Base-by-base conservation (phyloP, 2,888 invertebrate genomes). In the Drosophila glabriapex region DNA sequence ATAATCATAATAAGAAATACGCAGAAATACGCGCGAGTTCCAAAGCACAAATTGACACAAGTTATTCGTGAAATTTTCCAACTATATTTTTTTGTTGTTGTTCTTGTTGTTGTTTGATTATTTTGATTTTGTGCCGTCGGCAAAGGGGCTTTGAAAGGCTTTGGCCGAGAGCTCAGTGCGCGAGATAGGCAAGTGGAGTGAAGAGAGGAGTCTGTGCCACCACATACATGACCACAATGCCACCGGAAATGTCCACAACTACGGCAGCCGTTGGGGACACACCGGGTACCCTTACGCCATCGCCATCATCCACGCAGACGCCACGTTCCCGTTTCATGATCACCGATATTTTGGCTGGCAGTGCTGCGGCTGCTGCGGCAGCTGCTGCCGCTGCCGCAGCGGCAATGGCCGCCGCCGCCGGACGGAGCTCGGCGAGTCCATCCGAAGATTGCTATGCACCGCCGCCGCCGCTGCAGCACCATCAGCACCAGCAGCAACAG, bases 261-360 rank as follows among this genome's bases (percentile, higher is more conserved):
- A 88, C 90, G 77, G 85, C 89, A 77, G 87, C 91, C 82, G 90
- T 91, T 72, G 90, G 88, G 75, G 79, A 82, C 78, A 83, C 89
- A 69, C 82, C 90, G 79, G 79, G 79, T 68, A 82, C 80, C 65
- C 85, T 85, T 33, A 78, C 76, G 63, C 71, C 84, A 39, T 71
- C 78, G 52, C 69, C 83, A 31, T 52, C 83, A 41, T 73, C 85
- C 75, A 78, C 93, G 82, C 90, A 85, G 75, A 95, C 96, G 80
- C 95, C 96, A 60, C 95, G 97, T 85, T 97, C 97, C 74, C 94
- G 97, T 82, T 97, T 97, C 94, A 97, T 97, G 97, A 97, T 97
- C 94, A 97, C 97, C 85, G 97, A 97, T 93, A 97, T 97, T 91
- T 94, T 97, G 82, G 95, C 95, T 61, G 95, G 95, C 60, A 94